A percentile compares a stretch with the other conserved stretches of the same genome.
Evolutionary conservation across 2,797 vertebrate genomes (phyloP).

Genomic region (Cirrhinus mrigala): DNA sequence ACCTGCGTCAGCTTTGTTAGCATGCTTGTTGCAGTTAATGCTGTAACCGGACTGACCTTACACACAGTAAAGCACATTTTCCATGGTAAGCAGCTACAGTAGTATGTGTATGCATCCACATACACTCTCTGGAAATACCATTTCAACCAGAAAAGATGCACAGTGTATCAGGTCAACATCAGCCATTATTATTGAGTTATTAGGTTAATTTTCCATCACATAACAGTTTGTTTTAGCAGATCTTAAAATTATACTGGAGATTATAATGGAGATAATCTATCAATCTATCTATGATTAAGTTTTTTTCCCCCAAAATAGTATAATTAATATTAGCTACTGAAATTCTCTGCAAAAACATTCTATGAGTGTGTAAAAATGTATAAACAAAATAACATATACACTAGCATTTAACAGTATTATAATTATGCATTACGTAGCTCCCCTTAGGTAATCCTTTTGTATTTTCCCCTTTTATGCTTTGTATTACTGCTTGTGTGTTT

Average conservation of each 20-base stretch:
- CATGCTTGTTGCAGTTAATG: background rate
- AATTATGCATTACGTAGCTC: background rate
- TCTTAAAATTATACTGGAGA: background rate
- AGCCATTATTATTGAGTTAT: background rate
- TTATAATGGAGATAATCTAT: too few species aligned
- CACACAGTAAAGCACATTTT: background rate
- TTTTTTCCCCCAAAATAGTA: too few species aligned
- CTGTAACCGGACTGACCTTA: background rate
- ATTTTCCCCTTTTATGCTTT: background rate
- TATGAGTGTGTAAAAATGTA: background rate
- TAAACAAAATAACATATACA: background rate
- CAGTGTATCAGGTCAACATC: background rate
- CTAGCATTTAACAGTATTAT: background rate
- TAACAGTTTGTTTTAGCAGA: background rate
- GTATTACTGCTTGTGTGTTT: background rate
- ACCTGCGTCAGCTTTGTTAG: background rate
- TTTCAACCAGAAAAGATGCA: background rate
- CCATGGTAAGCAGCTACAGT: background rate
- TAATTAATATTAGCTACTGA: too few species aligned
- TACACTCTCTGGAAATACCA: background rate
- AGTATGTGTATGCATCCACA: background rate
- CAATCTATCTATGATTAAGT: too few species aligned
- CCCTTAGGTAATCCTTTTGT: background rate
- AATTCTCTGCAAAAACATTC: too few species aligned
- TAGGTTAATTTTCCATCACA: background rate